Evolutionary conservation across 2,113 vertebrate species (phyloP), one percentile per base, ranked within the genome.

Genomic region (Pseudolaguvia tuberculata): DNA sequence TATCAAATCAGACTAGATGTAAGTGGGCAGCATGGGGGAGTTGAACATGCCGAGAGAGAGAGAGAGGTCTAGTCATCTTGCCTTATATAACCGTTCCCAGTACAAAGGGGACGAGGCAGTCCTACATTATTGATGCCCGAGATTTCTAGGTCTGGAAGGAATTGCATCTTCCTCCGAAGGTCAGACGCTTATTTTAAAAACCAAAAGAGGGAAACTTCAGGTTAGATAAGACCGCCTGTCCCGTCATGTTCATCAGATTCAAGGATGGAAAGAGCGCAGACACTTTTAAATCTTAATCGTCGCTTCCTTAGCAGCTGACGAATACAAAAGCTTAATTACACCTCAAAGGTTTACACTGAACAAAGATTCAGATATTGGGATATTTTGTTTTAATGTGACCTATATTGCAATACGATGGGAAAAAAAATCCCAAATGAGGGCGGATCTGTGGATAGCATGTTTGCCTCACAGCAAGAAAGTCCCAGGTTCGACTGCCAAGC

Each of bases 41-140:
- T 42, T 39, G 45, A 23, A 12, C 50, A 65, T 66, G 58, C 27
- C 18, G 51, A 18, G 35, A 21, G 17, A 27, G 21, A 20, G 39
- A 35, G 59, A 77, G 75, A 55, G 23, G 56, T 39, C 62, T 35
- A 31, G 67, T 55, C 67, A 23, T 63, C 58, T 50, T 25, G 48
- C n/a, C 71, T 77, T 79, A 82, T 71, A 68, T 78, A 79, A 82
- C 52, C 53, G 58, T 68, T 70, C 70, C 3, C 12, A 45, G 48
- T 56, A 76, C 77, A 70, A 70, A 70, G 55, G 25, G 62, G 58
- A 65, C 62, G 52, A 29, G 39, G 63, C 66, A 58, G 56, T 9
- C 56, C 70, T 74, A 65, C 70, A 79, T 82, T 77, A 77, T 79
- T 79, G 80, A 82, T 77, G 74, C 58, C 56, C 25, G n/a, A 52